These are phyloP conservation scores for Cotesia glomerata DNA, from an alignment of 1,140 invertebrate species.

Conservation along the genomic window DNA sequence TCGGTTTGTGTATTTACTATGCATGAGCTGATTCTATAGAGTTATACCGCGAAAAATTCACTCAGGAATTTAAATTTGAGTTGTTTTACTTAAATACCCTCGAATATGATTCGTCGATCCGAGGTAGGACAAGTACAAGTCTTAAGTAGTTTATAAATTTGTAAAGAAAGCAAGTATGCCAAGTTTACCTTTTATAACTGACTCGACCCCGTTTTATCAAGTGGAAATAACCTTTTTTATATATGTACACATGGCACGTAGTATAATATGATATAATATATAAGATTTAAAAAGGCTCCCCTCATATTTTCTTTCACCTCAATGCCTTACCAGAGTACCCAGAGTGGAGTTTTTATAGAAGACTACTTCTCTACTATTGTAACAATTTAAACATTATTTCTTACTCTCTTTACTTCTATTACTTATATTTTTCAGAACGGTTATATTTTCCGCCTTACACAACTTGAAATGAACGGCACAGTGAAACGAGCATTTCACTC, in stretches of 20 bases:
- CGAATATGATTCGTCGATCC: conserved; percentile 24
- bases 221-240: conserved; percentile 32
- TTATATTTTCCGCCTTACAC: not conserved
- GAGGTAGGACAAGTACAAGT: conserved; percentile 20
- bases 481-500: not conserved
- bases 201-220: conserved; percentile 27
- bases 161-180: conserved; percentile 19
- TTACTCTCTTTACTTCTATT: no score
- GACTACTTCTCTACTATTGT: no score
- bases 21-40: not conserved
- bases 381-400: no score
- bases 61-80: not conserved
- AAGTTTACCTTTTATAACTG: not conserved
- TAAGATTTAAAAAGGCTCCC: not conserved
- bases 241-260: not conserved
- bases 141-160: conserved; percentile 32
- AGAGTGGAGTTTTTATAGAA: no score
- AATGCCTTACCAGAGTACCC: no score
- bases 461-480: not conserved
- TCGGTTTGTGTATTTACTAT: not conserved
- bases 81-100: not conserved
- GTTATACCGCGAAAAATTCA: not conserved
- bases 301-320: not conserved
- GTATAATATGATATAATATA: not conserved
- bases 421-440: not conserved